Base-by-base conservation (phyloP, 2,797 vertebrate species). In the Enteromius argenteus region DNA sequence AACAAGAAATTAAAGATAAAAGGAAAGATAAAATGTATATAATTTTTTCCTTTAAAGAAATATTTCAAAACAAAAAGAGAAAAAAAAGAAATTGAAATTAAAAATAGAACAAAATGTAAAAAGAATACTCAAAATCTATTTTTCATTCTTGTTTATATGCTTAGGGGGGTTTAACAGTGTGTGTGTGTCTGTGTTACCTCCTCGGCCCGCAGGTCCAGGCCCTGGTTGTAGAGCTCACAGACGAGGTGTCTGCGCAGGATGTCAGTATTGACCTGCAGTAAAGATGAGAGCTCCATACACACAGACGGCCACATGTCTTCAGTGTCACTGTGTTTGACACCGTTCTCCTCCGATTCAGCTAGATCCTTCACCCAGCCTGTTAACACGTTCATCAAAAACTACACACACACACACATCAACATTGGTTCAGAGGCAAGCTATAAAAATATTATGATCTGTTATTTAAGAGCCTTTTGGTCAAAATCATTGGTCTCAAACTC, bases 161-260 rank as follows among this genome's bases (percentile, higher is more conserved):
- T n/a, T 3, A 37, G 1, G 3, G 30, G 35, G 32, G 39, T 21
- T 37, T 37, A 68, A 27, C 6, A 7, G 32, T 35, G 49, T 46
- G 14, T 19, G 15, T 62, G 64, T 35, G 39, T 46, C 10, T 11
- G 19, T 17, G 9, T 32, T 79, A 98, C 98, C 97, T 98, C 97
- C 86, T 99, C 97, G 1, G 96, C 98, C 0, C 96, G 90, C 46
- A 90, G 94, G 93, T 99, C 98, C 80, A 96, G 94, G 14, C 97
- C 98, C 0, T 98, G 95, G 93, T 92, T 98, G 89, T 99, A 99
- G 3, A 99, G 96, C 85, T 99, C 97, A 74, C 96, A 97, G 56
- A 98, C 97, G 0, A 99, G 95, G 90, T 99, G 97, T 82, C 97
- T 94, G 73, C 89, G 93, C 64, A 99, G 90, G 37, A 96, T 90